phyloP scores from a whole-genome alignment of 2,888 invertebrate genomes.

The Hololepta plana region DNA sequence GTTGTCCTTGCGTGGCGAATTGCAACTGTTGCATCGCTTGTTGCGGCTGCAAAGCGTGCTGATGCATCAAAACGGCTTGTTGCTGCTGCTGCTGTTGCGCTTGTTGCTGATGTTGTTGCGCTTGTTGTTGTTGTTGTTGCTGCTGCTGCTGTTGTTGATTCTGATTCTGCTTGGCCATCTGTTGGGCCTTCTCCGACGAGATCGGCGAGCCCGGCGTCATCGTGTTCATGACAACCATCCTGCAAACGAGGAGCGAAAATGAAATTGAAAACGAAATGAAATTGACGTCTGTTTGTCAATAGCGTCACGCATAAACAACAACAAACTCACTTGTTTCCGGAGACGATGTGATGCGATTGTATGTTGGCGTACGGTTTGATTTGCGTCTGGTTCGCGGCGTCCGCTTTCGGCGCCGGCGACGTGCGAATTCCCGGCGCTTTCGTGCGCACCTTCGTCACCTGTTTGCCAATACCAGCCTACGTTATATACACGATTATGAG shows the following conservation, averaged over 20 bases:
- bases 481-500: too few relatives aligned
- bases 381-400: conserved; percentile 55
- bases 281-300: not conserved
- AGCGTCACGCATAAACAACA: too few relatives aligned
- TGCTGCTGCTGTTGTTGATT: conserved; percentile 33
- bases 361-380: conserved; percentile 33
- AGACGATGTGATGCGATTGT: conserved; percentile 30
- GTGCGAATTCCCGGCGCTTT: conserved; percentile 45
- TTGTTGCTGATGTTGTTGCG: conserved; percentile 35
- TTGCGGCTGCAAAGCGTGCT: conserved; percentile 12
- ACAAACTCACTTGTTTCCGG: conserved; percentile 34
- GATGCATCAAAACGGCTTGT: conserved; percentile 11
- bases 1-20: conserved; percentile 22
- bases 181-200: conserved; percentile 34
- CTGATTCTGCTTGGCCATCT: conserved; percentile 29
- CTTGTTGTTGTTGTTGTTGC: conserved; percentile 36
- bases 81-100: conserved; percentile 29
- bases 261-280: not conserved
- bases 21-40: conserved; percentile 18
- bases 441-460: conserved; percentile 46
- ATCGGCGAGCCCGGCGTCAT: conserved; percentile 37
- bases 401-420: conserved; percentile 57
- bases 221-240: conserved; percentile 39
- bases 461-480: conserved; percentile 31
- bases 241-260: conserved; percentile 13